Base-by-base conservation (phyloP, 2,888 invertebrate species). In the Seira sanloemensis region DNA sequence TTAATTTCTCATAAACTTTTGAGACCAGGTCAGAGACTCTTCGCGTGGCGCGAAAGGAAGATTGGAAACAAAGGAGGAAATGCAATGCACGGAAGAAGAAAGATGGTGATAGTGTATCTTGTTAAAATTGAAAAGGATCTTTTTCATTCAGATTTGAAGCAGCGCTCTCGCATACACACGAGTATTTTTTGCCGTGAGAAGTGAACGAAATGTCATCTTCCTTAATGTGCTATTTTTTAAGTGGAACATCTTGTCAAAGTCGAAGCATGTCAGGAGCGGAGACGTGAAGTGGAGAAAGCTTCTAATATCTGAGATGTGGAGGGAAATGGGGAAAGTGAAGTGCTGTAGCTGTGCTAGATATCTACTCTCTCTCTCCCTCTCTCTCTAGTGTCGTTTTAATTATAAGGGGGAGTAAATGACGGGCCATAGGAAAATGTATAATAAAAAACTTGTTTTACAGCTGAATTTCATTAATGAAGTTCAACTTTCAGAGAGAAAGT, bases 211-310 rank as follows among this genome's bases (percentile, higher is more conserved):
- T 50, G 50, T 50, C 50, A 50, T 50, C 50, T 50, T 50, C 2
- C n/a, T 2, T 50, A 50, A 50, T 50, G 23, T 65, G 25, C 23
- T 65, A 74, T 27, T 75, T 25, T 25, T 26, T 9, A 66, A 75
- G 65, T 66, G 24, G 46, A 75, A 24, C 46, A 24, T 66, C 75
- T 62, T 46, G 66, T 66, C n/a, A 50, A 50, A 50, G n/a, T n/a
- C n/a, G n/a, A n/a, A n/a, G n/a, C 66, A 75, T 46, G 23, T 24
- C 24, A 66, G 2, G 25, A 1, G 50, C 4, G 62, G 66, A 50
- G 66, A 46, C 23, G 19, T 77, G 62, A 69, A 69, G 78, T 68
- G 67, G 0, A 58, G 77, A 67, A 66, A 76, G 66, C 1, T 37
- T 76, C 67, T 25, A 67, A 66, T 75, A 66, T 66, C 62, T 27